Evolutionary conservation across 1,140 invertebrate species (phyloP), one percentile per base, ranked within the genome.

Genomic region (Bradysia coprophila): DNA sequence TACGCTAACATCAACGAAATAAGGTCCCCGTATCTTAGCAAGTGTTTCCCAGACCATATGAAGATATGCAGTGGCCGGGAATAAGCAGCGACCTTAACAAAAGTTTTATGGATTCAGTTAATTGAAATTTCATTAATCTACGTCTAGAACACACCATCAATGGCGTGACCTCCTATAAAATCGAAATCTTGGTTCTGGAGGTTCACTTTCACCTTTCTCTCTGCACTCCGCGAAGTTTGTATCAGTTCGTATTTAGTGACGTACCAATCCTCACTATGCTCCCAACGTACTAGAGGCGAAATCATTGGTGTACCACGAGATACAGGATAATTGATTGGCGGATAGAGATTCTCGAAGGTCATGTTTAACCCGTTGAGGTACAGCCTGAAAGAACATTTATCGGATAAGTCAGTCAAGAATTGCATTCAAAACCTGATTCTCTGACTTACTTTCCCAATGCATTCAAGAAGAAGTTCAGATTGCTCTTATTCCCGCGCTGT

Each of bases 11-110:
- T 89, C 75, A 31, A 79, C 76, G 49, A 69, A 80, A 1, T 67
- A 55, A 41, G 76, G 65, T 40, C 78, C 78, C 13, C 9, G 22
- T 65, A 87, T 73, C 58, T 82, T 74, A 15, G 80, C 81, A 18
- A 94, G 54, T 2, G 86, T 84, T 58, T 88, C 82, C 92, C 91
- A 95, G 1, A 85, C 84, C 11, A 94, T 61, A 5, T 75, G 60
- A 42, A 86, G 51, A 53, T 84, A 97, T 20, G 87, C 88, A 9
- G 90, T 92, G 0, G 89, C 90, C 2, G 92, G 92, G 45, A 86
- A 81, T 0, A 95, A 55, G 47, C 85, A 81, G 49, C 89, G 10
- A 4, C 37, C 33, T 36, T n/a, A n/a, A n/a, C n/a, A n/a, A n/a
- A n/a, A n/a, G n/a, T n/a, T n/a, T n/a, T n/a, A n/a, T n/a, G n/a